Evolutionary conservation across 2,888 invertebrate genomes (phyloP), one percentile per base, ranked within the genome.

Genomic region (Eristalis pertinax): DNA sequence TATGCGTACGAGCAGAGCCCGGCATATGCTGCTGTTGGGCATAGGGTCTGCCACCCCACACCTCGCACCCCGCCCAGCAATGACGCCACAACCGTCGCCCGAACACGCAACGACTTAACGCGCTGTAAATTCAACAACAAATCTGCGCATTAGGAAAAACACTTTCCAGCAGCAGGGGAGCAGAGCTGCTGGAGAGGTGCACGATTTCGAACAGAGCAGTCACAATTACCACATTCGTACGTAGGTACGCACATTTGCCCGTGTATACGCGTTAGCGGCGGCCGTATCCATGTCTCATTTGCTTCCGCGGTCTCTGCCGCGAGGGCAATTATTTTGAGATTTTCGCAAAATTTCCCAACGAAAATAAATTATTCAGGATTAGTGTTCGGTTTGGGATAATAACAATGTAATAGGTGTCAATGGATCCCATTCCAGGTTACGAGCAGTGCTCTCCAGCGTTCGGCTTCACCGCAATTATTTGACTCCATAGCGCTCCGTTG

Each of bases 301-400:
- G 76, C 65, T 76, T 70, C 64, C 43, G 76, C 65, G 82, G 82
- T 64, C 70, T 41, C 58, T 15, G 65, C 19, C 35, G 50, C 60
- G 70, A 43, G 76, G 82, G 65, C 64, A 82, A 82, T 82, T 82
- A 82, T 76, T 76, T 82, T 67, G 70, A 82, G 82, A 82, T 82
- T 82, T 81, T 75, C 69, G 74, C 69, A 75, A 81, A 68, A 63
- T 58, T 74, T 82, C 65, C 65, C 64, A 63, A 65, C 60, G 79
- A 70, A 84, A 75, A 80, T 80, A 84, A 84, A 84, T 84, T 84
- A 84, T 84, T 84, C 84, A 80, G 84, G 84, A 84, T 84, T 84
- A 84, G 84, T 80, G 80, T 84, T 72, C 80, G 72, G 79, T 76
- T 80, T 80, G 75, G 70, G 80, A 80, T 84, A 82, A 82, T 82